Conservation (phyloP, 2,888 invertebrate species). For the Aporophyla lueneburgensis region DNA sequence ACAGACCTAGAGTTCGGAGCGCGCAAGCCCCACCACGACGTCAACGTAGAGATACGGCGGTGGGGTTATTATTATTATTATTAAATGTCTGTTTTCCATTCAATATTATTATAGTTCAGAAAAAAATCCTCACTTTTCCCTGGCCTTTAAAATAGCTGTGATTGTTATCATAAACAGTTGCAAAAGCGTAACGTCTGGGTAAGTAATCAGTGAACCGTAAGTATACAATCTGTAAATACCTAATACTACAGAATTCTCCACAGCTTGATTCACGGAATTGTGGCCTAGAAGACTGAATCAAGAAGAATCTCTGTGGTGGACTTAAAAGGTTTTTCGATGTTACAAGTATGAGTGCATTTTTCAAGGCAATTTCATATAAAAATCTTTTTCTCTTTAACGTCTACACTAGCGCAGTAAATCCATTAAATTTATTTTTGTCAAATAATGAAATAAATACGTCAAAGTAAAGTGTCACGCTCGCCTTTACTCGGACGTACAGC, state of each 20-base stretch:
- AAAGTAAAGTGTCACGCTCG: constrained; percentile 41
- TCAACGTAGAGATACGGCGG: no score
- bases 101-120: no score
- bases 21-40: no score
- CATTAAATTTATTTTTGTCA: constrained; percentile 52
- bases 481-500: constrained; percentile 34
- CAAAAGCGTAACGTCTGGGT: not conserved
- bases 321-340: constrained; percentile 18
- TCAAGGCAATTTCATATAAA: constrained; percentile 21
- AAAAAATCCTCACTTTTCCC: no score
- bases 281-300: not conserved
- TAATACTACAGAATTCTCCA: not conserved
- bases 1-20: no score
- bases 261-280: not conserved
- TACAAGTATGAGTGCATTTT: constrained; percentile 16
- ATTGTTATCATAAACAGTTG: not conserved
- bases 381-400: constrained; percentile 33
- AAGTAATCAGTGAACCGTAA: not conserved
- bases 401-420: constrained; percentile 43
- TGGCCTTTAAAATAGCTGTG: no score
- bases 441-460: constrained; percentile 59
- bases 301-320: not conserved
- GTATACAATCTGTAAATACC: not conserved
- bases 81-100: no score
- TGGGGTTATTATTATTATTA: no score